phyloP scores from a whole-genome alignment of 64 coral and sea anemone genomes.

The Pocillopora damicornis region DNA sequence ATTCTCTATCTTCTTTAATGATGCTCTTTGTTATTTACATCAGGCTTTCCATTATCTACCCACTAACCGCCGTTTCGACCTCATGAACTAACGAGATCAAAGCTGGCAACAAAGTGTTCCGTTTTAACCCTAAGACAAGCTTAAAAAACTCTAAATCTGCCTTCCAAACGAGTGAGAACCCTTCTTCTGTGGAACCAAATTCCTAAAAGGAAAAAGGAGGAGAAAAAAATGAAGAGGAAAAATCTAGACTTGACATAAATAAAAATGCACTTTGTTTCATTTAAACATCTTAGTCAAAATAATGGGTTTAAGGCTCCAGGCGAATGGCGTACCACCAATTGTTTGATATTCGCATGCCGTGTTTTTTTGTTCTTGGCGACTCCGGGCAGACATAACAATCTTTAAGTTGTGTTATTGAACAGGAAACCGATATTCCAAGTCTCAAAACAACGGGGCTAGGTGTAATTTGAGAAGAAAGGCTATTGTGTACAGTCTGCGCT shows the following conservation, averaged over 20 bases:
- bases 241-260: background rate
- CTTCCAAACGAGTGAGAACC: background rate
- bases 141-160: background rate
- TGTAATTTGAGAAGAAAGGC: conserved; percentile 43
- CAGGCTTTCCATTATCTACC: conserved; percentile 35
- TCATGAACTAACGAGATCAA: conserved; percentile 3
- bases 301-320: background rate
- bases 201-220: background rate
- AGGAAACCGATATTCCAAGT: conserved; percentile 43
- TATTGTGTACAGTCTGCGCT: conserved; percentile 26
- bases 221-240: background rate
- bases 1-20: conserved; percentile 8
- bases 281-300: conserved; percentile 9
- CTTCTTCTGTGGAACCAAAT: background rate
- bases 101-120: background rate
- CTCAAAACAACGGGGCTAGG: conserved; percentile 31
- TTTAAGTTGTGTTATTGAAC: conserved; percentile 36
- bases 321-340: conserved; percentile 19
- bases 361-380: background rate
- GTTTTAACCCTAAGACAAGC: background rate
- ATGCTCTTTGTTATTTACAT: conserved; percentile 27
- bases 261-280: conserved; percentile 27
- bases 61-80: background rate
- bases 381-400: conserved; percentile 28
- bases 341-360: conserved; percentile 16